A percentile compares a stretch with the other conserved stretches of the same genome.
Evolutionary conservation across 1,140 invertebrate species (phyloP).

Genomic region (Uloborus diversus): DNA sequence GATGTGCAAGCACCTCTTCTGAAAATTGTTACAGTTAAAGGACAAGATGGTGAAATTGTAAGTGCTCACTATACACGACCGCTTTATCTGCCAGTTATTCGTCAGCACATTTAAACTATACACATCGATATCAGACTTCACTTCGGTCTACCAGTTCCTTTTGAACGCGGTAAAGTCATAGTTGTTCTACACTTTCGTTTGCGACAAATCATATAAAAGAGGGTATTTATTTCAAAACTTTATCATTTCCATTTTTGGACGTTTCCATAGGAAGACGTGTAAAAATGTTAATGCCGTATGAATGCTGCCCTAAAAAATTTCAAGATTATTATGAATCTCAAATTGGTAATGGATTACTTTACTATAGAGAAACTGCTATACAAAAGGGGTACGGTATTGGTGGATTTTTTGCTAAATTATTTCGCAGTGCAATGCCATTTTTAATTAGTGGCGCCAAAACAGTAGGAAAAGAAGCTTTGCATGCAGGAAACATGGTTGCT

Average conservation of each 20-base stretch:
- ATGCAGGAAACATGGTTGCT: neutral
- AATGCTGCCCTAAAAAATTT: neutral
- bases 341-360: slow-evolving; percentile 1
- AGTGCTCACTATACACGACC: neutral
- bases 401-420: neutral
- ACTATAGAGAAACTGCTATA: slow-evolving; percentile 3
- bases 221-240: neutral
- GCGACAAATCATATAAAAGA: neutral
- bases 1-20: neutral
- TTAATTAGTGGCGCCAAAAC: slow-evolving; percentile 10
- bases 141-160: neutral
- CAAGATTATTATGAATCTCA: slow-evolving; percentile 20
- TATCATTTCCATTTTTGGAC: neutral
- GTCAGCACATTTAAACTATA: slow-evolving; percentile 1
- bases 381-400: slow-evolving; percentile 9
- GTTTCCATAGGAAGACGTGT: neutral
- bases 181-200: neutral
- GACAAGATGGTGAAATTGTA: neutral
- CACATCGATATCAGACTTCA: neutral
- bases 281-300: slow-evolving; percentile 14
- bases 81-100: neutral
- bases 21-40: neutral
- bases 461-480: slow-evolving; percentile 8
- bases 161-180: neutral
- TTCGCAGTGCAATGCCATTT: slow-evolving; percentile 6